Conservation (phyloP, 2,797 vertebrate species). For the Picus viridis region DNA sequence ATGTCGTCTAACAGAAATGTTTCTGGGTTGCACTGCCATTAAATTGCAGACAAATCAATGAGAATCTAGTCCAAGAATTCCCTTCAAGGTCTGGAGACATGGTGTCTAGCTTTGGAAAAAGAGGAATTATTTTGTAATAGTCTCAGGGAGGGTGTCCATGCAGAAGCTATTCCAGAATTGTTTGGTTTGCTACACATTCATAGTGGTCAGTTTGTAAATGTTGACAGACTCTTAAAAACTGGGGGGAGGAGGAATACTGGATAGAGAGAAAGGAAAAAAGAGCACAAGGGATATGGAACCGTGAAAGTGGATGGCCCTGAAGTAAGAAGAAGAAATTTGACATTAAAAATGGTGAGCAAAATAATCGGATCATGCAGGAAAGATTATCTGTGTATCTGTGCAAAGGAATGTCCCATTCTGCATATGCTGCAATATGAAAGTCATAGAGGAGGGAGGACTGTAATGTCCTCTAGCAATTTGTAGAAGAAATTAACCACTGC, state of each 20-base stretch:
- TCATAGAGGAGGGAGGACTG: not conserved
- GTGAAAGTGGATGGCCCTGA: not conserved
- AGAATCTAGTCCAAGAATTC: not conserved
- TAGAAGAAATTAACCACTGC: not conserved
- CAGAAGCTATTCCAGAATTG: not conserved
- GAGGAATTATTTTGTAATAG: not conserved
- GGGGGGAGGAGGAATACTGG: not conserved
- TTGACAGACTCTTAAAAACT: not conserved
- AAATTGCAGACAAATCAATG: not conserved
- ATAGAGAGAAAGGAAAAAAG: not conserved
- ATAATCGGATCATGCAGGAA: not conserved
- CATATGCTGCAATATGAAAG: not conserved
- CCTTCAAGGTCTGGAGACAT: not conserved
- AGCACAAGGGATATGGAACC: not conserved
- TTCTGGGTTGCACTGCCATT: not conserved
- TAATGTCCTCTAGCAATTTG: not conserved
- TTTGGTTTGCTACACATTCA: not conserved
- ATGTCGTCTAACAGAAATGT: not conserved
- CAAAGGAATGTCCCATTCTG: not conserved
- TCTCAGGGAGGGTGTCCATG: not conserved
- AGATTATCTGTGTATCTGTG: not conserved
- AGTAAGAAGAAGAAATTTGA: not conserved
- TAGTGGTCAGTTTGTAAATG: not conserved
- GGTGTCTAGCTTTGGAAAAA: not conserved
- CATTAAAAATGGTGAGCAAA: not conserved